Base-by-base conservation (phyloP, 2,113 vertebrate genomes). In the Holacanthus passer region DNA sequence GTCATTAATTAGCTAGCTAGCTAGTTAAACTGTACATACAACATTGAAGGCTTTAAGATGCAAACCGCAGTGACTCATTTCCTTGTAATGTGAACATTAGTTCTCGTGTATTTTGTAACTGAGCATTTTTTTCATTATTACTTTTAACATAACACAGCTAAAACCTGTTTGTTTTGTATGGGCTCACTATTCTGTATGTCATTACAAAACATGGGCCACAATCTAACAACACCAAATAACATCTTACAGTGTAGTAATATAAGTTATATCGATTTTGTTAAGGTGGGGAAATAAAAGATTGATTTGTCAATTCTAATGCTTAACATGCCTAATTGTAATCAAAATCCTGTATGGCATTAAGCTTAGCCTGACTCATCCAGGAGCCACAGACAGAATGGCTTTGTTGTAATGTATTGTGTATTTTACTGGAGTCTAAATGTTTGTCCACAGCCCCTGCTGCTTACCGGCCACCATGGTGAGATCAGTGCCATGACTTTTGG, bases 401-500 rank as follows among this genome's bases (percentile, higher is more conserved):
- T 37, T 24, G 5, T 39, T 47, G 17, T 17, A 14, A 62, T 60
- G 1, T 29, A 12, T 13, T 59, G 5, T 0, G 1, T 24, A 10
- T 69, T 35, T 77, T 16, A 58, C 1, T 14, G 2, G 12, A 50
- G 8, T 76, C 14, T 31, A n/a, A 70, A n/a, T 56, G 17, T 83
- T 77, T 78, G 1, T 82, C 63, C 56, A 67, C 79, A 94, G 91
- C 85, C 94, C 12, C 74, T 98, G 0, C 41, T 22, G 71, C 91
- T 98, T 3, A 94, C 89, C 85, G 97, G 97, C 50, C 97, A 98
- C 83, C 89, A 90, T 72, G 86, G 93, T 43, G 85, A 95, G 16
- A 90, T 98, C 74, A 95, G 94, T 62, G 96, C 96, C 0, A 56
- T 98, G 87, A 87, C 94, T 0, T 97, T 97, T 91, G 96, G 97